Base-by-base conservation (phyloP, 2,797 vertebrate species). In the Melanogrammus aeglefinus region DNA sequence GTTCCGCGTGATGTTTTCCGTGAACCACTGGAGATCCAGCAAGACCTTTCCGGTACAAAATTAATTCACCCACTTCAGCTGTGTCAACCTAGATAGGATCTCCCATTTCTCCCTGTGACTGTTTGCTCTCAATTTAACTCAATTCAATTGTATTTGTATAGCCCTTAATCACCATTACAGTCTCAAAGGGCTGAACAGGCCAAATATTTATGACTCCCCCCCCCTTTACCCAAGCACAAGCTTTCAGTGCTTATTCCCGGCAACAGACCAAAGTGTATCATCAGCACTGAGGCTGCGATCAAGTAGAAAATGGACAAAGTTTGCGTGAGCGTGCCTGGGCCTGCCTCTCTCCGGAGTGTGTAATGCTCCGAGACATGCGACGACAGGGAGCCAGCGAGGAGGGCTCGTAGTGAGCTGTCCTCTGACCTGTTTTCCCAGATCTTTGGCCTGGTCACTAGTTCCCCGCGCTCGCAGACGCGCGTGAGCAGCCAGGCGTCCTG, bases 1-100 rank as follows among this genome's bases (percentile, higher is more conserved):
- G 47, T 95, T 95, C 82, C 83, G 80, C 57, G 9, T 80, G 78
- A 94, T 95, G 92, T 94, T 92, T 81, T 36, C 82, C 18, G 18
- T 94, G 35, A 95, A 95, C 86, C 86, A 86, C 78, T 73, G 79
- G 75, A 80, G 87, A 6, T 86, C 79, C 79, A 79, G 51, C 76
- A 90, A 86, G 21, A 6, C 81, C 41, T 90, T 92, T 35, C 88
- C 87, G 72, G 93, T 95, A 90, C 12, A 1, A 87, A 81, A 63
- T 16, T 7, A 3, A 24, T 33, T 35, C 0, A 69, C 41, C 4
- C 41, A 63, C 16, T 31, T 16, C 21, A 14, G 72, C 72, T 73
- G 31, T 73, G 72, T 73, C 38, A 39, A 27, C n/a, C 12, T 27
- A 12, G 63, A 69, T 24, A 10, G 9, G 63, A 13, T 13, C 2